These are phyloP conservation scores for Rotaria magnacalcarata DNA, from an alignment of 2,888 invertebrate genomes.

Conservation along the genomic window DNA sequence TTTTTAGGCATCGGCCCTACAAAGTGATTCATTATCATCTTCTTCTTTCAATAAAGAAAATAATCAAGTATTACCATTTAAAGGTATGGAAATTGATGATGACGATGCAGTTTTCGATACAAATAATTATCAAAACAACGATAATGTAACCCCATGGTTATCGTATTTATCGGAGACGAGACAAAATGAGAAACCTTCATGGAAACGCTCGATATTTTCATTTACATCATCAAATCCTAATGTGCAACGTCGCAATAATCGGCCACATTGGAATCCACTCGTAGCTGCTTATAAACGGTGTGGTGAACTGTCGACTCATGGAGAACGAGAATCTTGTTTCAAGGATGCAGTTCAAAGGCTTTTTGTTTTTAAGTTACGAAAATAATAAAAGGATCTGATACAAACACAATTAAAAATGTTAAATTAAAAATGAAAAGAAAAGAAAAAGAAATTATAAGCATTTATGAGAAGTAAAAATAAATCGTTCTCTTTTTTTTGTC, in stretches of 20 bases:
- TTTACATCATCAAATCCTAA: neutral
- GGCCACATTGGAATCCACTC: slow-evolving; percentile 30
- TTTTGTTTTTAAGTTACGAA: slow-evolving; percentile 24
- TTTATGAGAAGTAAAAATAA: too few relatives aligned
- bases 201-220: neutral
- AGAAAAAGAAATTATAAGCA: too few relatives aligned
- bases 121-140: neutral
- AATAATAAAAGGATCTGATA: slow-evolving; percentile 4
- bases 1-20: neutral
- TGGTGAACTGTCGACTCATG: neutral
- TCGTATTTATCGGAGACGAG: neutral
- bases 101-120: neutral
- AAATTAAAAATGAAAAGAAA: too few relatives aligned
- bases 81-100: neutral
- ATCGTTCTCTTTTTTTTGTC: neutral
- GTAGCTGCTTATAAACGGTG: slow-evolving; percentile 32
- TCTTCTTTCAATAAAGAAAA: neutral
- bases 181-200: neutral
- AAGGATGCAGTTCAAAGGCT: slow-evolving; percentile 25
- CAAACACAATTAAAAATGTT: neutral
- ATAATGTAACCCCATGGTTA: neutral
- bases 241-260: neutral
- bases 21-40: neutral
- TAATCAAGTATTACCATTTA: neutral
- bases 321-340: slow-evolving; percentile 1